Conservation (phyloP, 2,888 invertebrate species). For the Catocala fraxini region DNA sequence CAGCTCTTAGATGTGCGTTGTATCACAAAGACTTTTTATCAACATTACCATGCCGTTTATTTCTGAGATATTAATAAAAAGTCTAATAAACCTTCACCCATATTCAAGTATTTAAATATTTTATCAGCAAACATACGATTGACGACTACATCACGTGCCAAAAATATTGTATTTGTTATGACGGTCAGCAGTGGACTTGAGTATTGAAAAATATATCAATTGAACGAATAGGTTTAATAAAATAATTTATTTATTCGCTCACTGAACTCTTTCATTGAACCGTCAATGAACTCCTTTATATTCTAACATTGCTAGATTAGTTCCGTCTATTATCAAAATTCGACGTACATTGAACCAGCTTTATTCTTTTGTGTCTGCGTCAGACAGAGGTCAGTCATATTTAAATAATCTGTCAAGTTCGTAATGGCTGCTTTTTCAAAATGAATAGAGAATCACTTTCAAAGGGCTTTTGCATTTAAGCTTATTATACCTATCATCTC, state of each 20-base stretch:
- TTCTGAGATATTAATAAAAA: neutral
- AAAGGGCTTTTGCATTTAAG: too few species aligned
- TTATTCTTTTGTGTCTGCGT: constrained; percentile 14
- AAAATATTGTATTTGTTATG: neutral
- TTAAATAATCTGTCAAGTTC: constrained; percentile 1
- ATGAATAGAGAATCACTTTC: neutral
- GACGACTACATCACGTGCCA: constrained; percentile 1
- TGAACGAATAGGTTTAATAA: constrained; percentile 19
- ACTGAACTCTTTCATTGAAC: constrained; percentile 20
- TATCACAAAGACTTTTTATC: neutral
- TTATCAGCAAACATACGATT: constrained; percentile 2
- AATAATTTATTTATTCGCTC: constrained; percentile 42
- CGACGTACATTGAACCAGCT: constrained; percentile 26
- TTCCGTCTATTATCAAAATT: constrained; percentile 28
- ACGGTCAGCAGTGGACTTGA: neutral
- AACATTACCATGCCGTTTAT: neutral
- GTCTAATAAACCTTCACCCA: neutral
- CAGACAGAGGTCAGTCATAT: constrained; percentile 8
- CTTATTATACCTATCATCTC: too few species aligned
- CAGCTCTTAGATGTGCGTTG: too few species aligned
- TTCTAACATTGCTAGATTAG: constrained; percentile 31
- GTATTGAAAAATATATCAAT: constrained; percentile 11
- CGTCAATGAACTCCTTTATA: constrained; percentile 41
- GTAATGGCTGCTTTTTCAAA: neutral
- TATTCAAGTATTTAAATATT: constrained; percentile 3